These are phyloP conservation scores for Heliconius aoede DNA, from an alignment of 2,888 invertebrate species.

Conservation along the genomic window DNA sequence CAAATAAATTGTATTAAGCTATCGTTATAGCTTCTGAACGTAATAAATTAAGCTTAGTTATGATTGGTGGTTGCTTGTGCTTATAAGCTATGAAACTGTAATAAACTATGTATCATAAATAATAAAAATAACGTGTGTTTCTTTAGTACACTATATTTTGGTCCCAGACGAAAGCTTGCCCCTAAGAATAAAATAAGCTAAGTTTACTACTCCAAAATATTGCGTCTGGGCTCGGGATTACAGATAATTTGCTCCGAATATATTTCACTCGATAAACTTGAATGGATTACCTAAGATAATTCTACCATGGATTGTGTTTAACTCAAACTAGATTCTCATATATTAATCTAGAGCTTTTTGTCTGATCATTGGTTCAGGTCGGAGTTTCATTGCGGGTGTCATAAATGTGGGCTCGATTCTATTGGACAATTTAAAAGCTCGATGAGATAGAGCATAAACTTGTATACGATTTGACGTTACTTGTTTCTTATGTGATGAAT, in stretches of 20 bases:
- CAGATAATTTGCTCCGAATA: constrained; percentile 27
- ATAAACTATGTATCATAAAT: constrained; percentile 1
- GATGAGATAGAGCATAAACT: constrained; percentile 46
- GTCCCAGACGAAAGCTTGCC: constrained; percentile 19
- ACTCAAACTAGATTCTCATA: constrained; percentile 16
- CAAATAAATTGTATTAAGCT: neutral
- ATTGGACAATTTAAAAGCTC: constrained; percentile 50
- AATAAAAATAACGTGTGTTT: neutral
- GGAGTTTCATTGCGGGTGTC: constrained; percentile 45
- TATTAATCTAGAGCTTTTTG: constrained; percentile 35
- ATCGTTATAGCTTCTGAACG: neutral
- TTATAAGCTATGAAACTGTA: constrained; percentile 8
- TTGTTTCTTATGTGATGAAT: constrained; percentile 25
- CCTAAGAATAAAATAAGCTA: constrained; percentile 17
- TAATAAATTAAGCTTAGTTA: constrained; percentile 9
- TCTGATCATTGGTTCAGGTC: constrained; percentile 42
- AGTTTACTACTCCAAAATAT: constrained; percentile 37
- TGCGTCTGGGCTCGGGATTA: constrained; percentile 33
- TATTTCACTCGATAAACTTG: constrained; percentile 34
- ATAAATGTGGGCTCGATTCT: constrained; percentile 46
- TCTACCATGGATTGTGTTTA: constrained; percentile 33
- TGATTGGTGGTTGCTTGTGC: neutral
- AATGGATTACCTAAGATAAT: constrained; percentile 35
- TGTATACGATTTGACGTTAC: constrained; percentile 35
- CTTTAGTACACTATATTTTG: constrained; percentile 25